Evolutionary conservation across 2,797 vertebrate genomes (phyloP).

Genomic region (Aythya fuligula): DNA sequence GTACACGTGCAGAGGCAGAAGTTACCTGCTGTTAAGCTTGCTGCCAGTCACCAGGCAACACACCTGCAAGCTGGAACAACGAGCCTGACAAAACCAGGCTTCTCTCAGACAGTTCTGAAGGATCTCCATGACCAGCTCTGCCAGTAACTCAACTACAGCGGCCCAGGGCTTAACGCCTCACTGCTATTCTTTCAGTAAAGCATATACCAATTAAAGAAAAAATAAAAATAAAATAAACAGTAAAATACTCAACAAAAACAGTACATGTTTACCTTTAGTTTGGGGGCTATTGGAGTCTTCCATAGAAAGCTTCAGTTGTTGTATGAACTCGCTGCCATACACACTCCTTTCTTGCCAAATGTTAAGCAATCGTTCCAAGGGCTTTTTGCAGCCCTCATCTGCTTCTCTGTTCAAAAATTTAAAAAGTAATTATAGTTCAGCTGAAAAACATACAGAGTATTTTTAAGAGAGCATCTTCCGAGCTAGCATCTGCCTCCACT

Average conservation of each 20-base stretch:
- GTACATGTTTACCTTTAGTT: slow-evolving; percentile 83
- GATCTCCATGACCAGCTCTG: background rate
- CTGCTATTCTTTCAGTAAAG: background rate
- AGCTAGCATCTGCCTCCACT: background rate
- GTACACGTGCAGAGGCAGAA: background rate
- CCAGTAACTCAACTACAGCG: background rate
- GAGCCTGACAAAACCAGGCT: rapidly evolving
- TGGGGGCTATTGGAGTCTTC: slow-evolving; percentile 95
- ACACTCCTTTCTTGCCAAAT: slow-evolving; percentile 98
- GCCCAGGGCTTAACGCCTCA: background rate
- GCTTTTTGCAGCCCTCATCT: slow-evolving; percentile 93
- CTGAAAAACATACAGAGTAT: background rate
- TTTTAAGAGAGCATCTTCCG: background rate
- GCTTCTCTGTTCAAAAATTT: slow-evolving; percentile 86
- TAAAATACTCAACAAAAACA: background rate
- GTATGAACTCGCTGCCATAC: slow-evolving; percentile 94
- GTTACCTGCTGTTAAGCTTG: background rate
- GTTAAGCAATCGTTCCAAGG: slow-evolving; percentile 94
- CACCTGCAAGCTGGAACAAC: background rate
- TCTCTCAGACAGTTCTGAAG: background rate
- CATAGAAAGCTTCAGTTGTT: slow-evolving; percentile 95
- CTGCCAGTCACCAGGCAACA: background rate
- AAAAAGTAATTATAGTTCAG: background rate
- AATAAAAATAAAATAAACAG: background rate
- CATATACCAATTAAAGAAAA: rapidly evolving